Evolutionary conservation across 2,888 invertebrate species (phyloP).

Genomic region (Papilio elwesi): DNA sequence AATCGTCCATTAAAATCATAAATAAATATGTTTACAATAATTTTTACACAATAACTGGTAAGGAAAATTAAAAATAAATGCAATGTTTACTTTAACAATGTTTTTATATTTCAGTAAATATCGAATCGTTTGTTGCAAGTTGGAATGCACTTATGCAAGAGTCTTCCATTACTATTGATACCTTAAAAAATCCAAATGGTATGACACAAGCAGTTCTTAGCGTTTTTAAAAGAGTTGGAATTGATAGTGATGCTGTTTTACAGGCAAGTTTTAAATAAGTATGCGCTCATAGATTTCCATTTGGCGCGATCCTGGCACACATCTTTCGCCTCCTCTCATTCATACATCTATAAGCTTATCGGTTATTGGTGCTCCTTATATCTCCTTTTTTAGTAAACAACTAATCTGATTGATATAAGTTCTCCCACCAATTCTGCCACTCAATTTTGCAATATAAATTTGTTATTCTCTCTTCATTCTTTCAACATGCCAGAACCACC

Average conservation of each 20-base stretch:
- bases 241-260: constrained; percentile 65
- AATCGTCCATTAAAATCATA: background rate
- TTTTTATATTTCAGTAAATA: constrained; percentile 1
- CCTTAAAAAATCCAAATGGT: constrained; percentile 66
- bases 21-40: background rate
- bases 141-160: constrained; percentile 71
- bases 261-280: constrained; percentile 53
- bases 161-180: constrained; percentile 56
- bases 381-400: too few species aligned
- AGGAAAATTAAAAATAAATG: background rate
- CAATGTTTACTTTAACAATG: background rate
- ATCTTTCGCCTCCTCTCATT: too few species aligned
- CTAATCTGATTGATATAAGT: too few species aligned
- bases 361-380: too few species aligned
- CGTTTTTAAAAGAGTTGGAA: constrained; percentile 66
- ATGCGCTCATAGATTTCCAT: too few species aligned
- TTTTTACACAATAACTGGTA: background rate
- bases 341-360: too few species aligned
- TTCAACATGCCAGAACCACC: too few species aligned
- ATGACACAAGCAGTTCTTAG: constrained; percentile 68
- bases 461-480: too few species aligned
- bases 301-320: too few species aligned
- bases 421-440: too few species aligned
- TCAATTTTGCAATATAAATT: too few species aligned
- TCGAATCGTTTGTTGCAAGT: constrained; percentile 60